Conservation (phyloP, 2,113 vertebrate genomes). For the Macroglossus sobrinus region DNA sequence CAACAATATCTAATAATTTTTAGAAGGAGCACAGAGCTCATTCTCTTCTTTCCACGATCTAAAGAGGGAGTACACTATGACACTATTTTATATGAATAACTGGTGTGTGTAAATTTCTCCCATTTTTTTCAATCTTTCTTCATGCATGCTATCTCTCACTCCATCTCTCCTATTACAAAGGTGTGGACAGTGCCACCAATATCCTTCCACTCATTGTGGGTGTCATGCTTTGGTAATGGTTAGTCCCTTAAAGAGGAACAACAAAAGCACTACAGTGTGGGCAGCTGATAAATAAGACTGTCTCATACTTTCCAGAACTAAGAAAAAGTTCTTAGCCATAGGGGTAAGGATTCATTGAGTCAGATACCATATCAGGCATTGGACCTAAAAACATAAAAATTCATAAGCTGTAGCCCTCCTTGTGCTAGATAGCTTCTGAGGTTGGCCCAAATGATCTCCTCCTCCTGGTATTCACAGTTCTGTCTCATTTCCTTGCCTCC, state of each 20-base stretch:
- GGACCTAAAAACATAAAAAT: neutral
- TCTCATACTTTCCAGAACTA: constrained; percentile 14
- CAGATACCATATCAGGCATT: neutral
- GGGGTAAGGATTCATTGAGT: neutral
- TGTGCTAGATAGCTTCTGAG: neutral
- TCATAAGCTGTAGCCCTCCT: neutral
- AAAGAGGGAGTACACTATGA: neutral
- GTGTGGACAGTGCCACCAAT: neutral
- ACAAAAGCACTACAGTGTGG: neutral
- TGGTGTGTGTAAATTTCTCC: neutral
- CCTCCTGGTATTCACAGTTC: neutral
- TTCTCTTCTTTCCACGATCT: neutral
- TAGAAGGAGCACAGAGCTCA: neutral
- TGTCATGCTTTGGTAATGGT: neutral
- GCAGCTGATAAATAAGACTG: neutral
- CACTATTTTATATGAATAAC: neutral
- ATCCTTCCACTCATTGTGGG: neutral
- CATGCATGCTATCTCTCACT: neutral
- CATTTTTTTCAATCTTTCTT: neutral
- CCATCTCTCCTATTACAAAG: neutral
- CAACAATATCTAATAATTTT: neutral
- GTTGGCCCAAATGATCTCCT: neutral
- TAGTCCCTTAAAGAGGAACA: neutral
- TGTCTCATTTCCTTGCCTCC: neutral
- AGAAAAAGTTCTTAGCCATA: neutral